Conservation (phyloP, 92 coral and sea anemone genomes). For the Phenganax stokvisi region DNA sequence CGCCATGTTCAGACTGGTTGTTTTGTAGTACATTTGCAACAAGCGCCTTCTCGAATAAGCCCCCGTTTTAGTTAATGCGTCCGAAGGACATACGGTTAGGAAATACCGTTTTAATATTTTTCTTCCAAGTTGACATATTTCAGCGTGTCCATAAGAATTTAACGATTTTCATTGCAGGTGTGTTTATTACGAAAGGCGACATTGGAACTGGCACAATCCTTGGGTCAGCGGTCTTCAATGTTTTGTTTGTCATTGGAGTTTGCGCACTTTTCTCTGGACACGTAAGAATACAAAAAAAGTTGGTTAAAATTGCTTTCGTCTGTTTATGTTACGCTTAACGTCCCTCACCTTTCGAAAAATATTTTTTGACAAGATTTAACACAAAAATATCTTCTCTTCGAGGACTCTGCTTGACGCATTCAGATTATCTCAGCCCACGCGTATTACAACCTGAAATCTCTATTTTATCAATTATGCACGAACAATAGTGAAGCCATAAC, state of each 20-base stretch:
- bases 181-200: constrained; percentile 92
- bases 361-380: neutral
- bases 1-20: too few species aligned
- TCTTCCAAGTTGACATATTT: too few species aligned
- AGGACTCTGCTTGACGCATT: too few species aligned
- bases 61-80: too few species aligned
- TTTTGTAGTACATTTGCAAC: too few species aligned
- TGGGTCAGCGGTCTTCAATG: constrained; percentile 95
- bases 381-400: too few species aligned
- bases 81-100: too few species aligned
- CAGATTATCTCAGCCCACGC: neutral
- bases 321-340: neutral
- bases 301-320: neutral
- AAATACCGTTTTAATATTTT: too few species aligned
- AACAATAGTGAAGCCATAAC: neutral
- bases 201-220: constrained; percentile 94
- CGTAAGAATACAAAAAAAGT: constrained; percentile 46
- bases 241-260: constrained; percentile 89
- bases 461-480: neutral
- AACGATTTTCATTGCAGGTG: constrained; percentile 56
- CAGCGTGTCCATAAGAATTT: neutral
- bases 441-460: neutral
- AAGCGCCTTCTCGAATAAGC: too few species aligned
- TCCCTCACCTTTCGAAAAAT: neutral
- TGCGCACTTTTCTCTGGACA: constrained; percentile 93